These are phyloP conservation scores for Acrobasis repandana DNA, from an alignment of 2,888 invertebrate genomes.

Conservation along the genomic window DNA sequence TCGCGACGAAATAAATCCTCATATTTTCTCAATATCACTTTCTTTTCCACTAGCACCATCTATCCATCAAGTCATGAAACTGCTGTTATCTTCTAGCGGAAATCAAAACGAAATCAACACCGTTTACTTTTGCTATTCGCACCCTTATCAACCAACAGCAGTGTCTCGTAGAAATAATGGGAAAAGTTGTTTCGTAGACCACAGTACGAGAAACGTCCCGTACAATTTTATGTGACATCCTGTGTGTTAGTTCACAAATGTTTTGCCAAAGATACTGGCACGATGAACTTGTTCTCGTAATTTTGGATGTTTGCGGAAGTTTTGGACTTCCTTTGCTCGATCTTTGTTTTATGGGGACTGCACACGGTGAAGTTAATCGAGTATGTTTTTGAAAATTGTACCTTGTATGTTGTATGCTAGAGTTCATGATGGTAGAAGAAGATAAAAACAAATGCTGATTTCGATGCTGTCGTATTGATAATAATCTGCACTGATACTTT, in stretches of 20 bases:
- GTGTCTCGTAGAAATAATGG: conserved; percentile 52
- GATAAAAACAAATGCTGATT: no score
- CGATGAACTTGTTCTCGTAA: conserved; percentile 3
- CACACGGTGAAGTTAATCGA: background rate
- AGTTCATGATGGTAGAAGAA: background rate
- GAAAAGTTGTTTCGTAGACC: conserved; percentile 36
- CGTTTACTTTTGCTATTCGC: conserved; percentile 70
- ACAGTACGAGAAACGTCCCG: conserved; percentile 27
- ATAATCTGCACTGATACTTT: no score
- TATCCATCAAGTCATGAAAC: conserved; percentile 67
- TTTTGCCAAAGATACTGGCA: conserved; percentile 9
- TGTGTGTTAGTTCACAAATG: conserved; percentile 26
- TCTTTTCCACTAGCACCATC: conserved; percentile 46
- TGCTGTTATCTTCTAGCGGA: conserved; percentile 69
- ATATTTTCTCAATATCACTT: conserved; percentile 49
- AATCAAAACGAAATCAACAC: conserved; percentile 80
- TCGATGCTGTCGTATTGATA: no score
- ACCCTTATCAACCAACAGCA: conserved; percentile 69
- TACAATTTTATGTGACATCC: conserved; percentile 27
- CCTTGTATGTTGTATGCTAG: background rate
- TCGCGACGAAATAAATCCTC: conserved; percentile 50
- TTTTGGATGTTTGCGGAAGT: conserved; percentile 1
- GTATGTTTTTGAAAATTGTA: background rate
- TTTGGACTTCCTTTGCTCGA: background rate
- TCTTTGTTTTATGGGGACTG: background rate